These are phyloP conservation scores for Euplagia quadripunctaria DNA, from an alignment of 2,888 invertebrate genomes.

Conservation along the genomic window DNA sequence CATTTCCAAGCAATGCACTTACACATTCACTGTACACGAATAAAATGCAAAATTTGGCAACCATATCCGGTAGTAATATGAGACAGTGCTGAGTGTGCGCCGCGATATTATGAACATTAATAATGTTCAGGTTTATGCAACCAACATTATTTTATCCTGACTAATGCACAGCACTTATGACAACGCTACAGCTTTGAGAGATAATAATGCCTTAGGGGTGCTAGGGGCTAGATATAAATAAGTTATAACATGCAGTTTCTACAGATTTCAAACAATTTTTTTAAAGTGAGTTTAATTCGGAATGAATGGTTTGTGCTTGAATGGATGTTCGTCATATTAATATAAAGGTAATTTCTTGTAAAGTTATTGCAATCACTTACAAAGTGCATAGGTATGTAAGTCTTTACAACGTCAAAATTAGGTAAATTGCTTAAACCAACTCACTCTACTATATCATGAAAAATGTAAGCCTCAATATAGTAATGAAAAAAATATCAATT, in stretches of 20 bases:
- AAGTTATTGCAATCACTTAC: too few species aligned
- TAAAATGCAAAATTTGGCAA: constrained; percentile 68
- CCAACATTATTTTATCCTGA: constrained; percentile 45
- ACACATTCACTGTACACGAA: constrained; percentile 49
- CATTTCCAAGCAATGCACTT: constrained; percentile 37
- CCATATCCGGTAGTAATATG: constrained; percentile 59
- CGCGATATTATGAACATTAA: constrained; percentile 61
- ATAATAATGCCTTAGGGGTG: constrained; percentile 16
- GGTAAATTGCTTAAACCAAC: too few species aligned
- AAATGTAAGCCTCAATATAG: too few species aligned
- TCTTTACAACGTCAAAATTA: neutral
- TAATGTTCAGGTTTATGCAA: constrained; percentile 57
- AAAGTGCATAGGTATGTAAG: neutral
- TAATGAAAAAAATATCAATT: neutral
- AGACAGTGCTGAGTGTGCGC: constrained; percentile 62
- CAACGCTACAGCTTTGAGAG: constrained; percentile 31
- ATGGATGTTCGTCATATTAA: too few species aligned
- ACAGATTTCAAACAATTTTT: too few species aligned
- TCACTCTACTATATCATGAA: neutral
- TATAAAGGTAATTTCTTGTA: too few species aligned
- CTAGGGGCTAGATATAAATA: neutral
- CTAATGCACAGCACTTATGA: constrained; percentile 44
- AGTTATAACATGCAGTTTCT: too few species aligned
- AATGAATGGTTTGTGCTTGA: too few species aligned
- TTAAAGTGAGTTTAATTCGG: too few species aligned